Evolutionary conservation across 1,140 invertebrate species (phyloP), one percentile per base, ranked within the genome.

Genomic region (Microplitis demolitor): DNA sequence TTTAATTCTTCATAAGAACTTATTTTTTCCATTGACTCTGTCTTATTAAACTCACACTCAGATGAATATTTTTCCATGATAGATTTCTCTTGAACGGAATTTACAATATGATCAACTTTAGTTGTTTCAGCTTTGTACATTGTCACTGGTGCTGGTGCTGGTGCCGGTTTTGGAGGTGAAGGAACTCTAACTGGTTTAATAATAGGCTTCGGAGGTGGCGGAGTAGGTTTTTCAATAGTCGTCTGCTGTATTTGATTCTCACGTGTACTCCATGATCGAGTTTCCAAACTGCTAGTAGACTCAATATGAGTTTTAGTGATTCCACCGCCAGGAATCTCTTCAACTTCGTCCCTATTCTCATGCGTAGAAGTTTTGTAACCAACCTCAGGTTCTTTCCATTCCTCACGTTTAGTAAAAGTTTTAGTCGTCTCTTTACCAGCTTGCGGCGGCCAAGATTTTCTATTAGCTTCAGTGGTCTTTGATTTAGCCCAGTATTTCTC

Each of bases 401-500:
- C 83, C 56, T 82, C 77, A 53, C 82, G 82, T 53, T 81, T 78
- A 2, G 69, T 66, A 62, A 75, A 80, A 0, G 74, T 72, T 53
- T 75, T 76, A 0, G 77, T 69, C 0, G 74, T 73, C 45, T 84
- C 79, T 39, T 74, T 74, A 13, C n/a, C 14, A 45, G 66, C 37
- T 35, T 81, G 82, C 4, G 84, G 82, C 14, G 89, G 89, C 89
- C 90, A 90, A 1, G 87, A 85, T 71, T 87, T 88, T 70, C 88
- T 85, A 63, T 81, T 82, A 4, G 85, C 80, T 6, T 89, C 88
- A 0, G 84, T 63, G 78, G 90, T 90, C 66, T 89, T 89, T 13
- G 66, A 67, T 13, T 67, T 67, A 3, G 88, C 87, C 91, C 91
- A 91, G 0, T 90, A 80, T 79, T 91, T 91, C 70, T 92, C 90